Evolutionary conservation across 2,113 vertebrate genomes (phyloP).

Genomic region (Quiscalus mexicanus): DNA sequence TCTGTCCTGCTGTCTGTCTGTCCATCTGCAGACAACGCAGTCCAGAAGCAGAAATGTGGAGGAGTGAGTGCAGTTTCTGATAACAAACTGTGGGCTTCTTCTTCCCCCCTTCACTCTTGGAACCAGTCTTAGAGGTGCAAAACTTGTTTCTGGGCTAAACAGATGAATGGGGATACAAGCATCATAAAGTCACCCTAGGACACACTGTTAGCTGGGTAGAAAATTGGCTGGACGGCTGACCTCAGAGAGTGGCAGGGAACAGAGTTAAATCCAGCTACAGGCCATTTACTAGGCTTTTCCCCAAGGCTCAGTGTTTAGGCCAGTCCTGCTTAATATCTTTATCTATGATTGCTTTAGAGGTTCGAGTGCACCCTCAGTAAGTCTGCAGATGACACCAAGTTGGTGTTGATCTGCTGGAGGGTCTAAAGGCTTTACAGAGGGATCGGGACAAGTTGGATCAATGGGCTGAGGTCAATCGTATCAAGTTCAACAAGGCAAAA

Average conservation of each 20-base stretch:
- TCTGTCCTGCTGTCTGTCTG: no score
- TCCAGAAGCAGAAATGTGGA: no score
- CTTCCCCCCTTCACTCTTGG: no score
- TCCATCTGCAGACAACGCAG: no score
- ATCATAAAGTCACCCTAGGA: no score
- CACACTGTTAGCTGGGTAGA: not conserved
- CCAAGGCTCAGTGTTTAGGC: not conserved
- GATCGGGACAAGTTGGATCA: not conserved
- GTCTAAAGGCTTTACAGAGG: not conserved
- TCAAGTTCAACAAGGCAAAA: not conserved
- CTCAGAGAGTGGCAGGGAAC: not conserved
- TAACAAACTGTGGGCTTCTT: no score
- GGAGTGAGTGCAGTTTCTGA: no score
- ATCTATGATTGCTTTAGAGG: not conserved
- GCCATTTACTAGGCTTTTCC: not conserved
- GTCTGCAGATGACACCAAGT: not conserved
- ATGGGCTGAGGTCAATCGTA: not conserved
- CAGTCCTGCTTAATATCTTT: not conserved
- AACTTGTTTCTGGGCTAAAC: no score
- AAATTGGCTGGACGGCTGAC: not conserved
- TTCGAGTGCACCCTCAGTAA: not conserved
- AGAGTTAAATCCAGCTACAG: not conserved
- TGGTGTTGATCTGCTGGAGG: not conserved
- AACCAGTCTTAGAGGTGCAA: no score
- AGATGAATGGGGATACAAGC: no score